A percentile compares a stretch with the other conserved stretches of the same genome.
Evolutionary conservation across 2,888 invertebrate species (phyloP).

Genomic region (Epistrophe eligans): DNA sequence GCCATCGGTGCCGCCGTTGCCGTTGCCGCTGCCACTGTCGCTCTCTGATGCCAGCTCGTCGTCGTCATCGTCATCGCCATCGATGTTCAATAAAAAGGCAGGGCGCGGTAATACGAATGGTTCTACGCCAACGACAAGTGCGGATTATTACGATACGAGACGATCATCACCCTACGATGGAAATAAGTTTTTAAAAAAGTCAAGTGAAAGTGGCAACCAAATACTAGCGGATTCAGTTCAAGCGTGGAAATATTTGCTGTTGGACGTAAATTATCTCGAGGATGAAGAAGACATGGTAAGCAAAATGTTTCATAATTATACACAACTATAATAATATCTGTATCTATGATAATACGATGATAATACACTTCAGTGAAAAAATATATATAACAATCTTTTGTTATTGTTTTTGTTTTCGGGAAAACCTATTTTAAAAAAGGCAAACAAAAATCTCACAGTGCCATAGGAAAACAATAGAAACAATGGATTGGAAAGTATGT

Average conservation of each 20-base stretch:
- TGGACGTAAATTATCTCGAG: slow-evolving; percentile 81
- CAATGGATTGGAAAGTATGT: slow-evolving; percentile 64
- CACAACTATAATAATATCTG: too few species aligned
- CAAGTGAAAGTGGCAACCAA: slow-evolving; percentile 71
- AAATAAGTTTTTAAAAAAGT: slow-evolving; percentile 51
- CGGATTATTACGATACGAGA: slow-evolving; percentile 26
- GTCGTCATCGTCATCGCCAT: not conserved
- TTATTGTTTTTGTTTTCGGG: slow-evolving; percentile 34
- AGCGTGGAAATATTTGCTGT: slow-evolving; percentile 82
- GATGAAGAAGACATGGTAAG: slow-evolving; percentile 84
- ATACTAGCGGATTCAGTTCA: slow-evolving; percentile 80
- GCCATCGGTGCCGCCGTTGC: not conserved
- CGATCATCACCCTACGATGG: slow-evolving; percentile 29
- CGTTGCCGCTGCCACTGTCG: not conserved
- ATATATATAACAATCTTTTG: not conserved
- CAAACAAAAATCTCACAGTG: slow-evolving; percentile 42
- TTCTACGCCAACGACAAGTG: slow-evolving; percentile 52
- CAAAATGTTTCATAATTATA: slow-evolving; percentile 53
- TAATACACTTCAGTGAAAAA: slow-evolving; percentile 21
- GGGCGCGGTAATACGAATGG: slow-evolving; percentile 68
- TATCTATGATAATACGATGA: not conserved
- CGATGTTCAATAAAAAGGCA: slow-evolving; percentile 36
- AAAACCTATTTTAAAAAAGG: slow-evolving; percentile 1
- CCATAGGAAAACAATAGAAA: slow-evolving; percentile 62
- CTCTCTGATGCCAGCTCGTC: too few species aligned